Base-by-base conservation (phyloP, 2,113 vertebrate genomes). In the Crypturellus undulatus region DNA sequence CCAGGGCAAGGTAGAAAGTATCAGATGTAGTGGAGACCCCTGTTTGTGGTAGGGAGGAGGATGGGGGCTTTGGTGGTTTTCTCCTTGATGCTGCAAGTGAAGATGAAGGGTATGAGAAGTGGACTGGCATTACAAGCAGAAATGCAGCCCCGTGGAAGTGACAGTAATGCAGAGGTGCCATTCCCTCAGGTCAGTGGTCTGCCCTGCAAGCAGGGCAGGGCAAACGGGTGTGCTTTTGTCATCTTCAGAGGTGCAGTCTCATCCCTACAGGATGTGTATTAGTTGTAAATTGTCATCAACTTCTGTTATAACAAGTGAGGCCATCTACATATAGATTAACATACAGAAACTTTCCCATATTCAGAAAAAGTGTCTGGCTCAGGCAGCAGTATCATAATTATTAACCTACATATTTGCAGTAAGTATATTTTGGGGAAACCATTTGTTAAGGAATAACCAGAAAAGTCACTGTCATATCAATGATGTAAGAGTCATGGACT, bases 171-270 rank as follows among this genome's bases (percentile, higher is more conserved):
- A 25, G 51, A 52, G 51, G 51, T 52, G 24, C 51, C 24, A 52
- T 25, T 12, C 22, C 24, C 51, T 25, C 6, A 12, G 22, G 49
- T 4, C 49, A 51, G 21, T 51, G 49, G 49, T 51, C 49, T 24
- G 51, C 24, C 24, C 51, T 25, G 24, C 51, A 52, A 25, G 51
- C 11, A 38, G n/a, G n/a, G n/a, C n/a, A n/a, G n/a, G n/a, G n/a
- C 47, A 73, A 56, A 19, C 58, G 7, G 3, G 0, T 62, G 6
- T 0, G 0, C 7, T 1, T 10, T 67, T 81, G 10, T 84, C 22
- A 54, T 14, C 34, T 7, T 3, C n/a, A 40, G 19, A 8, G 2
- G 1, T 71, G 25, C 19, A 10, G 75, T 79, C 4, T 7, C 13
- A 34, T 58, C 14, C 30, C 25, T 40, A 0, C 30, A 38, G 34